Percentiles rank a stretch among this genome's conserved stretches.
Evolutionary conservation across 2,113 vertebrate species (phyloP).

Genomic region (Plotosus lineatus): DNA sequence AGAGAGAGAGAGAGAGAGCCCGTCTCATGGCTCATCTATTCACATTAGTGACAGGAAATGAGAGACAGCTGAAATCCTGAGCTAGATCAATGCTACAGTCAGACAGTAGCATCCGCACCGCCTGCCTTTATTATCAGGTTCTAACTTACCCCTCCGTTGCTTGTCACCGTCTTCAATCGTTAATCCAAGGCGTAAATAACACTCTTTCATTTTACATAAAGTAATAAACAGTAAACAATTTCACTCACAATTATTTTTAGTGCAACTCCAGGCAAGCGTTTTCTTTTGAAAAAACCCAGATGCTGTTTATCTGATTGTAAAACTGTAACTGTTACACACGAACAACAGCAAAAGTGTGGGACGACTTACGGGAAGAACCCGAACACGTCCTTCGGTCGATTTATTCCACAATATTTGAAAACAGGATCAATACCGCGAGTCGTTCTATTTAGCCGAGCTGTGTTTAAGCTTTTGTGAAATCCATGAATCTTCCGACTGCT

Average conservation of each 20-base stretch:
- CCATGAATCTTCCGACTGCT: background rate
- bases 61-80: constrained; percentile 58
- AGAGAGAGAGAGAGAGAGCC: constrained; percentile 27
- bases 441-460: background rate
- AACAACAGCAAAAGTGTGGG: background rate
- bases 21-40: constrained; percentile 50
- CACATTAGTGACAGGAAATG: constrained; percentile 60
- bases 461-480: too few species aligned
- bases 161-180: constrained; percentile 14
- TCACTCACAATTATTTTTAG: background rate
- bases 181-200: background rate
- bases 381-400: background rate
- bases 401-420: background rate
- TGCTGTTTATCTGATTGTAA: too few species aligned
- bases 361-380: background rate
- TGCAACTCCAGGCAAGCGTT: background rate
- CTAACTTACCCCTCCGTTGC: constrained; percentile 23
- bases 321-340: background rate
- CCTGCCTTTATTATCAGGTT: constrained; percentile 50
- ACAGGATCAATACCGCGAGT: background rate
- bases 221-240: background rate
- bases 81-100: constrained; percentile 52
- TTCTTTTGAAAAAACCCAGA: background rate
- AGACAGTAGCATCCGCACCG: constrained; percentile 37
- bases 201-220: background rate